Percentiles rank a stretch among this genome's conserved stretches.
Conservation (phyloP, 2,797 vertebrate species). For the Allobates femoralis region DNA sequence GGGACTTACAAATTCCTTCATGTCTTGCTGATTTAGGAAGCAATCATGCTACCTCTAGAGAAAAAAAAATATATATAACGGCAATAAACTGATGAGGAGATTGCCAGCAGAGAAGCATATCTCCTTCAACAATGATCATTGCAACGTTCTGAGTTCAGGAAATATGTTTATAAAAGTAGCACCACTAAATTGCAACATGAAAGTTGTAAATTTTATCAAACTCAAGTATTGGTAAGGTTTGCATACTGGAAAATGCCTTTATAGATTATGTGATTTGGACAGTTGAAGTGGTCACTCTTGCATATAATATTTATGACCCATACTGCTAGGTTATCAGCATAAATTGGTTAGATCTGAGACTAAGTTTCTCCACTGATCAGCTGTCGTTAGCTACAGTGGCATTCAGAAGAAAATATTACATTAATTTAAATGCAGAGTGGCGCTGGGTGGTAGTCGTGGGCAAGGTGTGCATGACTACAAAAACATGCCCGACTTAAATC, state of each 20-base stretch:
- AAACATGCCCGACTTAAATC: too few species aligned
- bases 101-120: slow-evolving; percentile 40
- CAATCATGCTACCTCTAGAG: slow-evolving; percentile 51
- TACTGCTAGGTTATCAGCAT: too few species aligned
- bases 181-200: slow-evolving; percentile 20
- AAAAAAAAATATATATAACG: slow-evolving; percentile 53
- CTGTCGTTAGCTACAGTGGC: too few species aligned
- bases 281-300: background rate
- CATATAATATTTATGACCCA: too few species aligned
- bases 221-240: background rate
- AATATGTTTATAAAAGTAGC: slow-evolving; percentile 20
- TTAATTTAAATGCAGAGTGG: too few species aligned
- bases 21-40: slow-evolving; percentile 60
- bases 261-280: background rate
- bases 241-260: background rate
- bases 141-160: slow-evolving; percentile 23
- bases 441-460: too few species aligned
- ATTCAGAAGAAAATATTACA: too few species aligned
- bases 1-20: slow-evolving; percentile 51
- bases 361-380: too few species aligned
- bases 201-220: slow-evolving; percentile 2
- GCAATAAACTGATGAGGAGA: slow-evolving; percentile 44
- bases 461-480: too few species aligned
- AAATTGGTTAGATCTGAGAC: too few species aligned
- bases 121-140: slow-evolving; percentile 43